Evolutionary conservation across 2,797 vertebrate genomes (phyloP), one percentile per base, ranked within the genome.

Genomic region (Cyclura pinguis): DNA sequence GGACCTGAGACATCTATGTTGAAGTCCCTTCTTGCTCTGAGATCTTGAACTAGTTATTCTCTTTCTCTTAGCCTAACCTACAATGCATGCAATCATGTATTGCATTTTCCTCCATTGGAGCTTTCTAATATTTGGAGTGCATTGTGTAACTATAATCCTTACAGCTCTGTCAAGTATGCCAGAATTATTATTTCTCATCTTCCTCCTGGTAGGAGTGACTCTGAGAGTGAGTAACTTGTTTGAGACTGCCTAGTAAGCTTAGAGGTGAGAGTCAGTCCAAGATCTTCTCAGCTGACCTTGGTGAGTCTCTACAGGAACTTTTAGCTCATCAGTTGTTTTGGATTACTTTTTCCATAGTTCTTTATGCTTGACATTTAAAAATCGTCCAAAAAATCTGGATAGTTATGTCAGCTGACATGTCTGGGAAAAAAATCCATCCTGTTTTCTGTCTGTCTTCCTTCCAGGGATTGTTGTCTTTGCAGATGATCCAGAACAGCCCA

Each of bases 381-480:
- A 24, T 27, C 12, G 1, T 27, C 47, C 59, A 52, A 32, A 55
- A 62, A n/a, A 24, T 55, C 84, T 57, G 14, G 4, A 0, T 0
- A n/a, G 32, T 35, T 52, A 1, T 2, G 0, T 24, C 18, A 50
- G 8, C 1, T 47, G 50, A 10, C 55, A 1, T 10, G 62, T 80
- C n/a, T n/a, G 6, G 10, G 52, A 4, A 24, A 35, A 74, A 50
- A n/a, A 80, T 8, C 32, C 16, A 35, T 38, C 20, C 57, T 16
- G 32, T 29, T 86, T 8, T 42, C 5, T 82, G 4, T 91, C 72
- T 74, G 47, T 4, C 78, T 91, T 59, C n/a, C 32, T 22, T 27
- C 3, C 94, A 94, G 96, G 96, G 4, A 91, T 73, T n/a, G 89
- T 94, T 88, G 90, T 94, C 24, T 92, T 96, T 89, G 92, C 93